A percentile compares a stretch with the other conserved stretches of the same genome.
These are phyloP conservation scores for Shargacucullia verbasci DNA, from an alignment of 2,888 invertebrate genomes.

Conservation along the genomic window DNA sequence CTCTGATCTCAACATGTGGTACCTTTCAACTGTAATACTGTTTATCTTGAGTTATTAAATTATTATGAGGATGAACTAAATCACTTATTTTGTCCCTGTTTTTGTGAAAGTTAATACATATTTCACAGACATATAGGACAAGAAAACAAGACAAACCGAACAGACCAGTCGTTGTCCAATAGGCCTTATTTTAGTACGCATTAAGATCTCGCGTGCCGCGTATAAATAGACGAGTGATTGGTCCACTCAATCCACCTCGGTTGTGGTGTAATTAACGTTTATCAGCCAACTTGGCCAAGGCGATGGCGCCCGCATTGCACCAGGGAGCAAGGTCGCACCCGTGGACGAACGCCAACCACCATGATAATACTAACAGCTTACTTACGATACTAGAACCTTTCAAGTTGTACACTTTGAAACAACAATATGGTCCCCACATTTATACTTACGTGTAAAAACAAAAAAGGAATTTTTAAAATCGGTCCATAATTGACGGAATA, in stretches of 20 bases:
- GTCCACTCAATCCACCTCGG: slow-evolving; percentile 27
- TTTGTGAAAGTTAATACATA: slow-evolving; percentile 11
- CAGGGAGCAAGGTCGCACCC: slow-evolving; percentile 58
- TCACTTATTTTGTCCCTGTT: slow-evolving; percentile 29
- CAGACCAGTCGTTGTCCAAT: slow-evolving; percentile 18
- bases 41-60: slow-evolving; percentile 28
- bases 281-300: slow-evolving; percentile 61
- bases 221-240: slow-evolving; percentile 42
- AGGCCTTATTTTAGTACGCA: slow-evolving; percentile 23
- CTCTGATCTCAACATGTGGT: slow-evolving; percentile 24
- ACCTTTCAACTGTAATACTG: slow-evolving; percentile 22
- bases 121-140: slow-evolving; percentile 1
- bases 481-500: too few relatives aligned
- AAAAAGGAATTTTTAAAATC: too few relatives aligned
- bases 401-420: neutral
- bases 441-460: too few relatives aligned
- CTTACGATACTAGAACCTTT: slow-evolving; percentile 10
- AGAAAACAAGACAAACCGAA: slow-evolving; percentile 7
- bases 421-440: slow-evolving; percentile 1
- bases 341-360: slow-evolving; percentile 63
- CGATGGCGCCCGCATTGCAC: slow-evolving; percentile 68
- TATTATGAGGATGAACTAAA: slow-evolving; percentile 21
- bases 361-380: slow-evolving; percentile 32
- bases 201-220: slow-evolving; percentile 29
- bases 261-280: slow-evolving; percentile 43